Percentiles rank a stretch among this genome's conserved stretches.
Conservation (phyloP, 2,797 vertebrate genomes). For the Sphenopsis melanotis region DNA sequence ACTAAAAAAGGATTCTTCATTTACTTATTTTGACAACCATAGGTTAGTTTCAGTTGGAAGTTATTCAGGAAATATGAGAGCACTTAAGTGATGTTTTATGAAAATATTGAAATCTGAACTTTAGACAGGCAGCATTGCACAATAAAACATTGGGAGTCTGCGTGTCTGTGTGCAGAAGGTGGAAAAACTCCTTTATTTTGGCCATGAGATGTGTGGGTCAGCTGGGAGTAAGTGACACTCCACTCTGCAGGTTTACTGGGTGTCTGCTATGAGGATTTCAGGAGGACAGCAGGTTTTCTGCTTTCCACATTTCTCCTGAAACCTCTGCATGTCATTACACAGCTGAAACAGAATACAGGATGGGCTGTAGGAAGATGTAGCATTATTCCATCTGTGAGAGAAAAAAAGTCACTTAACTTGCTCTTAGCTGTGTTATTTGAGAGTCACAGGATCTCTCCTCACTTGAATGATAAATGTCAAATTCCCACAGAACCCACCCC, state of each 20-base stretch:
- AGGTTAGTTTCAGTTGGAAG: background rate
- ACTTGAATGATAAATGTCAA: constrained; percentile 49
- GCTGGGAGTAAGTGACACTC: background rate
- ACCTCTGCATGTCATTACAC: background rate
- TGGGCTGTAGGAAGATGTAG: background rate
- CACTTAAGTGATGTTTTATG: background rate
- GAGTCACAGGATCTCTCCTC: constrained; percentile 24
- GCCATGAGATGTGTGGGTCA: background rate
- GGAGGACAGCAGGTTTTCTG: background rate
- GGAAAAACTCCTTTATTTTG: background rate
- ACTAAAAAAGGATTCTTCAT: background rate
- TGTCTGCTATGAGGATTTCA: background rate
- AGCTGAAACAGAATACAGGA: background rate
- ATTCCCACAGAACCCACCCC: background rate
- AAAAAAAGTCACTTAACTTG: constrained; percentile 9
- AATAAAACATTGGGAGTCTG: background rate
- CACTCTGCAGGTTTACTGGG: background rate
- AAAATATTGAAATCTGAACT: background rate
- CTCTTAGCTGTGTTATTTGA: constrained; percentile 25
- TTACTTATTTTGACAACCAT: background rate
- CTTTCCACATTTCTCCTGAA: constrained; percentile 6
- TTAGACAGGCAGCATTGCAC: background rate
- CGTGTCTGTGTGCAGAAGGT: background rate
- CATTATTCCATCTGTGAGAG: constrained; percentile 13
- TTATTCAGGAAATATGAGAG: background rate